phyloP scores from a whole-genome alignment of 2,888 invertebrate genomes.

The Limnephilus lunatus region DNA sequence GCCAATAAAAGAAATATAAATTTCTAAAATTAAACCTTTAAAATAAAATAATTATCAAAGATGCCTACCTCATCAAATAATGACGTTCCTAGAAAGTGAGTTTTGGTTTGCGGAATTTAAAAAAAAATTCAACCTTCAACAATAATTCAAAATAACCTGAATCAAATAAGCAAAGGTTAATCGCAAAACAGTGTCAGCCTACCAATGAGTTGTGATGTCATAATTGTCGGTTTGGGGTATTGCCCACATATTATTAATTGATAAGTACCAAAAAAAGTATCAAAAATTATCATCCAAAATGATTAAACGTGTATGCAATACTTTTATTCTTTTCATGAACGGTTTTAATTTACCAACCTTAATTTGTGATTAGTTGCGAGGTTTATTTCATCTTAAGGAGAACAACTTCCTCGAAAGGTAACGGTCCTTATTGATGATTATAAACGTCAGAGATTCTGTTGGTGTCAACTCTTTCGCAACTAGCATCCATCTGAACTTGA shows the following conservation, averaged over 20 bases:
- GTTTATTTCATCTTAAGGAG: slow-evolving; percentile 5
- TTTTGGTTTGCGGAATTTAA: neutral
- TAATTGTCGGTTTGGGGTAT: neutral
- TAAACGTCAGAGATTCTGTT: neutral
- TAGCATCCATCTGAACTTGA: neutral
- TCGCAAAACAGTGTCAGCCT: neutral
- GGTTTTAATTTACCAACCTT: neutral
- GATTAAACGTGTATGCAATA: neutral
- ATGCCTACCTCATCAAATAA: neutral
- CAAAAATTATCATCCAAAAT: neutral
- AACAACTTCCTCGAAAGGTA: slow-evolving; percentile 20
- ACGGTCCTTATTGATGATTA: slow-evolving; percentile 4
- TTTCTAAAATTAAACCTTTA: neutral
- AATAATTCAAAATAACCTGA: neutral
- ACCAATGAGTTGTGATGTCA: neutral
- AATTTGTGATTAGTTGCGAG: neutral
- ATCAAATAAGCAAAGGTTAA: neutral
- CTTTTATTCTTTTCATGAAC: neutral
- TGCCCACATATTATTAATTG: neutral
- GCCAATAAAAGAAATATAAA: neutral
- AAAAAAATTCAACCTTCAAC: neutral
- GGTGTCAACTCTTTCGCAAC: neutral
- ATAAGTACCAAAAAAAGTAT: neutral
- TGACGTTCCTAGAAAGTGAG: neutral
- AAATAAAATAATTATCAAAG: neutral